Conservation (phyloP, 1,140 invertebrate species). For the Ooceraea biroi region DNA sequence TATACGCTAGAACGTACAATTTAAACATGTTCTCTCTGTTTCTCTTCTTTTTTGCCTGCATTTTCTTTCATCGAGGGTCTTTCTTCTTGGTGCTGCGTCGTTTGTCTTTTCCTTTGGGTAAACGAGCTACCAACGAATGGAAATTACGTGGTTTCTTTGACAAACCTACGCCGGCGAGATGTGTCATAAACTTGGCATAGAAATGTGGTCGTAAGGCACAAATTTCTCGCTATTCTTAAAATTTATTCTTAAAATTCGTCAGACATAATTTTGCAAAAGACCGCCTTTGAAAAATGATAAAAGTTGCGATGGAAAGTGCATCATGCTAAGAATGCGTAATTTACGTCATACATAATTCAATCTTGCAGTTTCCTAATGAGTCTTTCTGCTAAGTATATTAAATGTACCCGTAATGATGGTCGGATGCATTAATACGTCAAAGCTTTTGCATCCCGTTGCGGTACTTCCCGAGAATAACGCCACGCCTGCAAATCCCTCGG, state of each 20-base stretch:
- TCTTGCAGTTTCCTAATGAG: neutral
- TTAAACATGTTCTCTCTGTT: constrained; percentile 44
- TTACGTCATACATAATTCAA: neutral
- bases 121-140: constrained; percentile 28
- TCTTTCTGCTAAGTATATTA: constrained; percentile 30
- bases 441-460: constrained; percentile 41
- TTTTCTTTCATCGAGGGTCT: constrained; percentile 27
- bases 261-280: neutral
- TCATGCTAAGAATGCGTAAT: neutral
- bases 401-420: constrained; percentile 33
- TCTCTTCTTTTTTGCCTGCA: constrained; percentile 32
- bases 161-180: neutral
- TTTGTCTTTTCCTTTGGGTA: constrained; percentile 9
- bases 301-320: neutral
- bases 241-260: too few relatives aligned
- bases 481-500: constrained; percentile 37
- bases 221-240: constrained; percentile 2
- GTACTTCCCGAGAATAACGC: constrained; percentile 45
- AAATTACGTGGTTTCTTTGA: constrained; percentile 32
- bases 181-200: neutral
- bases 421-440: constrained; percentile 50
- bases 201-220: neutral
- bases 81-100: neutral
- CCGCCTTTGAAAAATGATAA: neutral
- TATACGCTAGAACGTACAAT: constrained; percentile 8